phyloP scores from a whole-genome alignment of 2,888 invertebrate species.

The Diloba caeruleocephala region DNA sequence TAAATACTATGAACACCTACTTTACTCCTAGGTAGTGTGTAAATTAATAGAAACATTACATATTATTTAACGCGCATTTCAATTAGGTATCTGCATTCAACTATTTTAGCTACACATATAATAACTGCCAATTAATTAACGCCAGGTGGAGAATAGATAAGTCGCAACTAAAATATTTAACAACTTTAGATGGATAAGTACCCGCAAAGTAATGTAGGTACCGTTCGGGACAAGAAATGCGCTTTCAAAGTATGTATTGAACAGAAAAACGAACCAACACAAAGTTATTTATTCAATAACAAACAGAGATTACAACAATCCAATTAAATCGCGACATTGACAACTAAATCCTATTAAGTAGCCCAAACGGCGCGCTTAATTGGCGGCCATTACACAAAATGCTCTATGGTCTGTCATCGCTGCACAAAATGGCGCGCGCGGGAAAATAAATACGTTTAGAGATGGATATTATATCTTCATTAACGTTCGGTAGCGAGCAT shows the following conservation, averaged over 20 bases:
- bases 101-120: constrained; percentile 27
- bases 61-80: constrained; percentile 23
- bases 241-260: constrained; percentile 35
- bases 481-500: constrained; percentile 82
- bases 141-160: constrained; percentile 9
- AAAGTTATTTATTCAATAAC: constrained; percentile 65
- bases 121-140: constrained; percentile 31
- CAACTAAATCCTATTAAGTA: constrained; percentile 86
- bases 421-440: constrained; percentile 80
- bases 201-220: too few species aligned
- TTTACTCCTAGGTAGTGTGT: constrained; percentile 26
- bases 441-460: constrained; percentile 83
- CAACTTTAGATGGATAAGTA: too few species aligned
- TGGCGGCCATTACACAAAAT: constrained; percentile 83
- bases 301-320: constrained; percentile 80
- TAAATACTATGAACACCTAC: constrained; percentile 16
- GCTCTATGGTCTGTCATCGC: constrained; percentile 82
- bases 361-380: constrained; percentile 78
- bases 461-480: constrained; percentile 89
- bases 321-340: constrained; percentile 85
- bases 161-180: constrained; percentile 13
- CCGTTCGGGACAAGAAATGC: constrained; percentile 25
- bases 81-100: constrained; percentile 14
- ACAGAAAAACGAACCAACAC: constrained; percentile 45
- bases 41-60: constrained; percentile 38